Conservation (phyloP, 2,888 invertebrate species). For the Sisyra nigra region DNA sequence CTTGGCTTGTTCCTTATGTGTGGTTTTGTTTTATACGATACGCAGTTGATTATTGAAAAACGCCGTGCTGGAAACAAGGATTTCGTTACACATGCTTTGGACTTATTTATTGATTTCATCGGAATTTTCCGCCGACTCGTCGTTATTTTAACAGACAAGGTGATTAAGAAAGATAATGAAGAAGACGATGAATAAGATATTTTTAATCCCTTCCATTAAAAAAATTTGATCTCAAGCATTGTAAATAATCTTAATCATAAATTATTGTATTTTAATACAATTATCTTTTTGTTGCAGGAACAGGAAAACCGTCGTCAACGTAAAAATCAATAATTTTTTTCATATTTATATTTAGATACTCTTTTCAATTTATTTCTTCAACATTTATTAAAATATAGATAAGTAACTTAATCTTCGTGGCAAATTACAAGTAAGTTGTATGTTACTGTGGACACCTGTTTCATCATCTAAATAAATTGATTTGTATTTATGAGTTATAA, state of each 20-base stretch:
- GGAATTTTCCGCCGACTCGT: conserved; percentile 85
- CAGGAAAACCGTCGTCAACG: conserved; percentile 25
- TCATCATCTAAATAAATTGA: background rate
- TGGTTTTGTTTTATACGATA: conserved; percentile 91
- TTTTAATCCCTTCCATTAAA: background rate
- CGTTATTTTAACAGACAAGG: conserved; percentile 82
- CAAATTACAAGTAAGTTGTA: conserved; percentile 7
- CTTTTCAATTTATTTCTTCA: background rate
- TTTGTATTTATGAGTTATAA: background rate
- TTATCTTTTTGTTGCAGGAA: conserved; percentile 19
- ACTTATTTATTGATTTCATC: conserved; percentile 89
- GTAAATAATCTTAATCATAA: conserved; percentile 11
- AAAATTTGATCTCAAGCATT: conserved; percentile 14
- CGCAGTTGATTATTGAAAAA: conserved; percentile 93
- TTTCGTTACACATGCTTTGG: conserved; percentile 81
- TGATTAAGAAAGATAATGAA: conserved; percentile 22
- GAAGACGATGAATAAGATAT: conserved; percentile 4
- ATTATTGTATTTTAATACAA: conserved; percentile 7
- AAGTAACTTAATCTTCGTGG: conserved; percentile 3
- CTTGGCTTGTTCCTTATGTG: conserved; percentile 82
- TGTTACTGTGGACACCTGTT: background rate
- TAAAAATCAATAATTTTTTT: conserved; percentile 19
- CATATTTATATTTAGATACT: background rate
- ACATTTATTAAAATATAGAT: background rate
- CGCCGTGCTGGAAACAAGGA: conserved; percentile 80